These are phyloP conservation scores for Gymnoscopelus microlampas DNA, from an alignment of 2,797 vertebrate genomes.

Conservation along the genomic window DNA sequence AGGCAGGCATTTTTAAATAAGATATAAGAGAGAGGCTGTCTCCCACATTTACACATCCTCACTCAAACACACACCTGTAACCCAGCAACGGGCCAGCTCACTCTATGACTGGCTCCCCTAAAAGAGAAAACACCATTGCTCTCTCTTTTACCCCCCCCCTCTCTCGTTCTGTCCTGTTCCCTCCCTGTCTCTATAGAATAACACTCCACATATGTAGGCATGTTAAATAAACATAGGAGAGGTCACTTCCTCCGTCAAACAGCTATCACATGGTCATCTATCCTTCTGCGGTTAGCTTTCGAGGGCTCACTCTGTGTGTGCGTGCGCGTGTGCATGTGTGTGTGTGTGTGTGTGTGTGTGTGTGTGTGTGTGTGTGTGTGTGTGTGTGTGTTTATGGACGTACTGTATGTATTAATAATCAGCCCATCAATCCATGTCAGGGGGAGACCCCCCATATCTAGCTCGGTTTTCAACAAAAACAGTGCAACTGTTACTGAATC, in stretches of 20 bases:
- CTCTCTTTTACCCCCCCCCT: constrained; percentile 57
- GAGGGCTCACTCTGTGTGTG: constrained; percentile 35
- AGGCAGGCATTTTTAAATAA: not conserved
- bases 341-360: constrained; percentile 25
- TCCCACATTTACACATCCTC: constrained; percentile 63
- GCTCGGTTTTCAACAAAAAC: constrained; percentile 65
- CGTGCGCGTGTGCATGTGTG: not conserved
- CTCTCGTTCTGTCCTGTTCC: constrained; percentile 19
- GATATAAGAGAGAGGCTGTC: constrained; percentile 29
- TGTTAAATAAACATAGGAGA: constrained; percentile 75
- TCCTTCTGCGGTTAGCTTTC: constrained; percentile 57
- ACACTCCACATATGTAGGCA: constrained; percentile 66
- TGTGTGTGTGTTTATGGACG: constrained; percentile 16
- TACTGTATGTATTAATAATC: constrained; percentile 28
- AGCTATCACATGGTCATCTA: constrained; percentile 53
- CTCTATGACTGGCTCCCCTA: constrained; percentile 73
- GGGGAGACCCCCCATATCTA: constrained; percentile 62
- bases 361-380: constrained; percentile 41
- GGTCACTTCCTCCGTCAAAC: constrained; percentile 69
- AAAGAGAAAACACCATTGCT: constrained; percentile 67
- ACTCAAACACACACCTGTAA: constrained; percentile 70
- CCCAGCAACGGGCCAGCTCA: constrained; percentile 60
- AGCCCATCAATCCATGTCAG: constrained; percentile 49
- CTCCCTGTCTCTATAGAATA: constrained; percentile 50
- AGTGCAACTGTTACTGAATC: constrained; percentile 51